Evolutionary conservation across 2,113 vertebrate species (phyloP), one percentile per base, ranked within the genome.

Genomic region (Odontophorus gujanensis): DNA sequence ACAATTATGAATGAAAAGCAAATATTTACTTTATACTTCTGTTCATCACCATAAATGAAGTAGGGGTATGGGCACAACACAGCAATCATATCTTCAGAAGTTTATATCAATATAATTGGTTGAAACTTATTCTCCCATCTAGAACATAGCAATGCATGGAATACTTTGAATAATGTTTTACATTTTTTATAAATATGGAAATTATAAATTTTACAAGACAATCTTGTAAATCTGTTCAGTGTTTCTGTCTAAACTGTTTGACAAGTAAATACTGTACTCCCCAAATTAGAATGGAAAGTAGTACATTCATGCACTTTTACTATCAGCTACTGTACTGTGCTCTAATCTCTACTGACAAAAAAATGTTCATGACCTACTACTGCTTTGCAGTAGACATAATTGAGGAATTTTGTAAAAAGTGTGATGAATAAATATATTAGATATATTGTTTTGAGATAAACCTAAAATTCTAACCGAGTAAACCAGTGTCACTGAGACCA

Each of bases 11-110:
- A 66, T 62, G 45, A 87, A 91, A 80, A 66, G 2, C 4, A 91
- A 91, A 91, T 85, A 91, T 95, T 96, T 82, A 87, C 43, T 83
- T 88, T 92, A n/a, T 68, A 22, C 10, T 85, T 87, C 14, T 48
- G 24, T 91, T 84, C 28, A 72, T 22, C 43, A 61, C 51, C 26
- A 59, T 59, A 89, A 95, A 68, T 34, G 15, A 79, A 73, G 9
- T 36, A 50, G 30, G 65, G 10, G 3, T 57, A 34, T 36, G 24
- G 11, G 11, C 48, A 36, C 26, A 91, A 47, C 61, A 84, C 59
- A 79, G 8, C 9, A 72, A 84, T 13, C 2, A 21, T 72, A 55
- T 91, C 15, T 72, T 78, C 66, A 65, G 17, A 53, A 30, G 7
- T 65, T 89, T 85, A 79, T 68, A 68, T 13, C 9, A 85, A 36